phyloP scores from a whole-genome alignment of 2,113 vertebrate species.

The Microtus montanus region DNA sequence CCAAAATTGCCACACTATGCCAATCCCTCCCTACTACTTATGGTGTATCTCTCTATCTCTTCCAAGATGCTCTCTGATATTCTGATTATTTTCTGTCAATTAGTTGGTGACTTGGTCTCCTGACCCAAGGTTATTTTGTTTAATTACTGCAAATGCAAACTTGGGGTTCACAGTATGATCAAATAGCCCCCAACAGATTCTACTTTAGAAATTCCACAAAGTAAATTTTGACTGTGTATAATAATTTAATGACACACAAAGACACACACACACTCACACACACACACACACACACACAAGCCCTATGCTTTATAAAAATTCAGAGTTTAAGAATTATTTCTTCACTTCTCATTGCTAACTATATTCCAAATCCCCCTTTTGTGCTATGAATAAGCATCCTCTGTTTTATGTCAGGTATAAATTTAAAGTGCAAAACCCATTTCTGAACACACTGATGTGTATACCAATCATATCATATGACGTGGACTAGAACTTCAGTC shows the following conservation, averaged over 20 bases:
- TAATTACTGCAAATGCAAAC: too few species aligned
- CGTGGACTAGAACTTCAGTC: not conserved
- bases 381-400: not conserved
- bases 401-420: not conserved
- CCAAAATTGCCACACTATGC: not conserved
- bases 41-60: not conserved
- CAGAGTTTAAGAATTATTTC: not conserved
- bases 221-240: not conserved
- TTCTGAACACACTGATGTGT: not conserved
- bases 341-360: constrained; percentile 12
- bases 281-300: not conserved
- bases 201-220: too few species aligned
- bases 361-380: not conserved
- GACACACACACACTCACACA: not conserved
- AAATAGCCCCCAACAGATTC: too few species aligned
- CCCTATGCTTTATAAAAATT: not conserved
- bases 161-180: too few species aligned
- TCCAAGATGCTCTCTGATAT: not conserved
- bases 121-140: not conserved
- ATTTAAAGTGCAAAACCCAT: not conserved
- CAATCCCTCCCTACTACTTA: not conserved
- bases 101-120: not conserved
- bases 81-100: not conserved
- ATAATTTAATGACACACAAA: not conserved
- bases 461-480: not conserved